Evolutionary conservation across 1,140 invertebrate genomes (phyloP).

Genomic region (Galleria mellonella): DNA sequence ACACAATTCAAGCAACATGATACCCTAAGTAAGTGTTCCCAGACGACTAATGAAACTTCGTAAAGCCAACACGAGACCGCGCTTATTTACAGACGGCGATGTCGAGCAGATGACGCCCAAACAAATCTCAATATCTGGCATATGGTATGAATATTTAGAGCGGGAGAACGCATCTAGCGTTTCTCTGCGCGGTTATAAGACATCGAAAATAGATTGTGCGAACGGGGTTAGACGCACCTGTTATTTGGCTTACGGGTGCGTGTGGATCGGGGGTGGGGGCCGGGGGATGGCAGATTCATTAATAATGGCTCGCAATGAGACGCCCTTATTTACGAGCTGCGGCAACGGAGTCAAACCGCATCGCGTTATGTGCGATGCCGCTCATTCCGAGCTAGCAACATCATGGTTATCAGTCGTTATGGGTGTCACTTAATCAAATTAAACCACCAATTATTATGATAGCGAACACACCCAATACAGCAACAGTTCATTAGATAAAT

Average conservation of each 20-base stretch:
- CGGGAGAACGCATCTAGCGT: conserved; percentile 51
- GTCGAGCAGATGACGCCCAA: conserved; percentile 66
- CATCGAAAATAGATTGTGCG: conserved; percentile 72
- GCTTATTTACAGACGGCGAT: conserved; percentile 59
- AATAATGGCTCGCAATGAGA: conserved; percentile 70
- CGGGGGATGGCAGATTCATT: conserved; percentile 58
- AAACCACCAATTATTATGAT: not conserved
- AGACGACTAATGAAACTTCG: conserved; percentile 63
- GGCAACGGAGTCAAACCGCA: conserved; percentile 49
- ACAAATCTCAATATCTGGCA: conserved; percentile 70
- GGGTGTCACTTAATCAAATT: not conserved
- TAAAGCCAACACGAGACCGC: conserved; percentile 56
- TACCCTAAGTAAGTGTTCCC: conserved; percentile 56
- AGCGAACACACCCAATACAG: not conserved
- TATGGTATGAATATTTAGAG: conserved; percentile 72
- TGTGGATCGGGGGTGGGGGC: conserved; percentile 34
- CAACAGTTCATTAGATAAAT: too few species aligned
- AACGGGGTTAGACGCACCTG: conserved; percentile 73
- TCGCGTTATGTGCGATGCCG: conserved; percentile 32
- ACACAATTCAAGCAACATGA: conserved; percentile 52
- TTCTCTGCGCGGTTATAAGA: conserved; percentile 64
- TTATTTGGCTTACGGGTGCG: conserved; percentile 63
- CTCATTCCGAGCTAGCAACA: conserved; percentile 14
- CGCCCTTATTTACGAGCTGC: conserved; percentile 69
- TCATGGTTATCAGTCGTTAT: not conserved